Evolutionary conservation across 1,140 invertebrate species (phyloP), one percentile per base, ranked within the genome.

Genomic region (Anastatus disparis): DNA sequence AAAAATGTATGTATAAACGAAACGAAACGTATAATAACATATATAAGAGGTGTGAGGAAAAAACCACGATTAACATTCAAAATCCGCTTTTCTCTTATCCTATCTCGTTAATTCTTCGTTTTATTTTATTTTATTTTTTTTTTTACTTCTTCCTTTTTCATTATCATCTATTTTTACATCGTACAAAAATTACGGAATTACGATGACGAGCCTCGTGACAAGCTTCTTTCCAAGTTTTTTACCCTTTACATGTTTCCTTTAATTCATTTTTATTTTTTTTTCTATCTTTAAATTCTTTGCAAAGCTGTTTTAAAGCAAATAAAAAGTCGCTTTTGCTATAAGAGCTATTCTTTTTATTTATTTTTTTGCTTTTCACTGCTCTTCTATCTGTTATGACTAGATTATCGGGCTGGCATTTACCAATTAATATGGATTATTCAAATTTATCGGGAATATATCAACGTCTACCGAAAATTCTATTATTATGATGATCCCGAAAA

Each of bases 331-430:
- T 42, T 59, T 29, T 44, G 61, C 58, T 44, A n/a, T n/a, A 12
- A 56, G 20, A 68, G 63, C 26, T n/a, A 12, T 55, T 67, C 27
- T n/a, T 9, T 50, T 53, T 48, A 65, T 35, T 35, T 4, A 35
- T 10, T 35, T 35, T 35, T 35, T 35, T 35, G 10, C 27, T 38
- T 65, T 65, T 53, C 15, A n/a, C 27, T n/a, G n/a, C 66, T 50
- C 35, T 56, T 29, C 35, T n/a, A 35, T 80, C 74, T 68, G 70
- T 55, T 75, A 75, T 81, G 80, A 82, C 81, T 82, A 82, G 80
- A 82, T 81, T 76, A 69, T 78, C 75, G 77, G 78, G 76, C 76
- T 79, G 79, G 74, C 77, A 78, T 73, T 74, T 71, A 48, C 69
- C 26, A 10, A 70, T 22, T 22, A 52, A 50, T n/a, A n/a, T n/a